Percentiles rank a stretch among this genome's conserved stretches.
Conservation (phyloP, 2,888 invertebrate genomes). For the Pristionchus entomophagus region DNA sequence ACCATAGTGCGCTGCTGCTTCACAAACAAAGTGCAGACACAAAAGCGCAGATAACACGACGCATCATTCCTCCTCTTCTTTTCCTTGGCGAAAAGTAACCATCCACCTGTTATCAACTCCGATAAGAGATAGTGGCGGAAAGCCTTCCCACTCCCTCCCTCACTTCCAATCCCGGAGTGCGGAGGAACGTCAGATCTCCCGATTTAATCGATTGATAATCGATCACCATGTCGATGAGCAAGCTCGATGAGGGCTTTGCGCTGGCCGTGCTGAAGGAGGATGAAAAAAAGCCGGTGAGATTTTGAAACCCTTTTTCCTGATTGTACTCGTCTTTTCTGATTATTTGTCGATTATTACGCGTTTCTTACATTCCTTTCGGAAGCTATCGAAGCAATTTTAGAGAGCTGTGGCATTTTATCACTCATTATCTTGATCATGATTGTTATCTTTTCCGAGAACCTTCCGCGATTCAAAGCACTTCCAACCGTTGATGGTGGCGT, state of each 20-base stretch:
- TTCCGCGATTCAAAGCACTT: constrained; percentile 39
- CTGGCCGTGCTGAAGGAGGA: not conserved
- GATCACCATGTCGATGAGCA: not conserved
- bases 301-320: too few relatives aligned
- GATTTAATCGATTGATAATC: not conserved
- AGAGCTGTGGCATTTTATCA: too few relatives aligned
- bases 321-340: too few relatives aligned
- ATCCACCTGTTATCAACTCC: not conserved
- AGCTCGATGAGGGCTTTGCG: not conserved
- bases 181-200: not conserved
- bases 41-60: too few relatives aligned
- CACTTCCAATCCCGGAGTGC: not conserved
- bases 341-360: too few relatives aligned
- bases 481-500: constrained; percentile 38
- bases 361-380: too few relatives aligned
- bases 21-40: too few relatives aligned
- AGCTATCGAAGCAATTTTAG: too few relatives aligned
- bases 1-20: too few relatives aligned
- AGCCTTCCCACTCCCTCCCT: not conserved
- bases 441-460: not conserved
- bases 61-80: too few relatives aligned
- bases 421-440: not conserved
- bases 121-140: constrained; percentile 3
- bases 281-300: not conserved
- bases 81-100: not conserved